Evolutionary conservation across 2,888 invertebrate species (phyloP).

Genomic region (Carpatolechia fugitivella): DNA sequence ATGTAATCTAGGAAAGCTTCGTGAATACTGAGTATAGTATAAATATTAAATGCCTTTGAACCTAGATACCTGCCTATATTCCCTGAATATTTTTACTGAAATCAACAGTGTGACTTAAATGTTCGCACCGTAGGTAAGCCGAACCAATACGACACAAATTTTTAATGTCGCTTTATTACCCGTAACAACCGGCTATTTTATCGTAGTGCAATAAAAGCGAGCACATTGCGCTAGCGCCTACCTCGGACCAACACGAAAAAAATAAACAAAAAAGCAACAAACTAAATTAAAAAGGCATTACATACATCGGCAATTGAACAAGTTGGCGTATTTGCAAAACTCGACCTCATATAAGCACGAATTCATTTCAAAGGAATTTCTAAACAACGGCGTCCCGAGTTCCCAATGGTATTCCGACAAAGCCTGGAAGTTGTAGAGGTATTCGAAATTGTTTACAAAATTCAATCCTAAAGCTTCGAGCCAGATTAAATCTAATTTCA

Average conservation of each 20-base stretch:
- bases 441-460: conserved; percentile 79
- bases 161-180: conserved; percentile 1
- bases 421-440: conserved; percentile 77
- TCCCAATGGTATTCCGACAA: conserved; percentile 77
- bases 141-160: not conserved
- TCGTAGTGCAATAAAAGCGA: not conserved
- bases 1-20: no score
- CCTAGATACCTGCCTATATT: no score
- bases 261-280: conserved; percentile 21
- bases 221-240: not conserved
- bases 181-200: not conserved
- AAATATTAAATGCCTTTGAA: no score
- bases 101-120: no score
- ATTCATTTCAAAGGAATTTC: conserved; percentile 75
- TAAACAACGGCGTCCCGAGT: conserved; percentile 69
- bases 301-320: conserved; percentile 50
- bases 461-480: conserved; percentile 78
- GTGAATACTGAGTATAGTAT: no score
- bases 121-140: not conserved
- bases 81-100: no score
- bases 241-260: not conserved
- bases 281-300: conserved; percentile 61
- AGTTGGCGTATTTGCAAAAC: conserved; percentile 58
- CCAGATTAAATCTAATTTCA: conserved; percentile 80
- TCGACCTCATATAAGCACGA: conserved; percentile 66